These are phyloP conservation scores for Callospermophilus lateralis DNA, from an alignment of 2,113 vertebrate genomes.

Conservation along the genomic window DNA sequence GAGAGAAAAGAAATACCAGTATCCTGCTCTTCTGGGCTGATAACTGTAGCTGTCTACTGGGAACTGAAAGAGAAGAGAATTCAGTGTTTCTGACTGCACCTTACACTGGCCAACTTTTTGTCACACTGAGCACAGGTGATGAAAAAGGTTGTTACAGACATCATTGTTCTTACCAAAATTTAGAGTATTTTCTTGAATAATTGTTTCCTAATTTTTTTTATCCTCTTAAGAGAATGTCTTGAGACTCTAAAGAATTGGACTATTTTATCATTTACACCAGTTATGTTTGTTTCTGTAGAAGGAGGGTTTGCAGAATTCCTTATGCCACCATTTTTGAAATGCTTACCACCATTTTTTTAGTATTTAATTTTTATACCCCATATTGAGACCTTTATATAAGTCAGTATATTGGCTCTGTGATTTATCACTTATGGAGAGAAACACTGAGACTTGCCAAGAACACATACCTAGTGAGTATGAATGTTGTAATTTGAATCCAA, in stretches of 20 bases:
- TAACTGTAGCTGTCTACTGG: fast-evolving
- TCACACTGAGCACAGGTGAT: background rate
- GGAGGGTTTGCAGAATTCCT: background rate
- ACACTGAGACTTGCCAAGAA: background rate
- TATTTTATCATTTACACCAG: background rate
- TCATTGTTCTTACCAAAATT: background rate
- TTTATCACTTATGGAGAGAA: background rate
- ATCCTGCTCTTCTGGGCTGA: background rate
- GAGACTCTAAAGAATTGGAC: background rate
- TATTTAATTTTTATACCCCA: background rate
- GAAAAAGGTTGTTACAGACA: background rate
- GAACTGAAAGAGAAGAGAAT: background rate
- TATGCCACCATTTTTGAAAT: background rate
- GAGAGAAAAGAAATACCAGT: background rate
- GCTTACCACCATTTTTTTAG: background rate
- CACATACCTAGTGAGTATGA: background rate
- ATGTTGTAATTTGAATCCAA: background rate
- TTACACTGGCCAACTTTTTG: fast-evolving
- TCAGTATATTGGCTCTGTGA: background rate
- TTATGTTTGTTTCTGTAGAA: background rate
- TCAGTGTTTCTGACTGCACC: background rate
- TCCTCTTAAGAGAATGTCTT: background rate
- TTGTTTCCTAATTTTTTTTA: background rate
- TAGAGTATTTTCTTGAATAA: background rate
- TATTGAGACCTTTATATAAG: background rate